Evolutionary conservation across 2,888 invertebrate species (phyloP).

Genomic region (Ephialtes manifestator): DNA sequence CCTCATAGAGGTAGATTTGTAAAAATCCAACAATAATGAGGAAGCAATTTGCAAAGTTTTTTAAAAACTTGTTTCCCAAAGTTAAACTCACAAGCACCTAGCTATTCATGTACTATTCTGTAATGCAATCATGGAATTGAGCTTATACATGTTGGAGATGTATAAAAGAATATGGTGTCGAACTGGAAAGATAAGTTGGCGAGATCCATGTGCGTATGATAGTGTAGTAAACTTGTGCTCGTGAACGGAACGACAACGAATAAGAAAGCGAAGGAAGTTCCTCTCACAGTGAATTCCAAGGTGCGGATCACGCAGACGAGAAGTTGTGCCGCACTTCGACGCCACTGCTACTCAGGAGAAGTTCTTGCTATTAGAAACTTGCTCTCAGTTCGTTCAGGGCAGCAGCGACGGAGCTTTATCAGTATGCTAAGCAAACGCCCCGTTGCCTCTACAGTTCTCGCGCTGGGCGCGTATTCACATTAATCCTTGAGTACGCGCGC

Average conservation of each 20-base stretch:
- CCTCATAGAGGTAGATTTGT: too few species aligned
- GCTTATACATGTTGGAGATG: background rate
- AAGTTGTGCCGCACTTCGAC: conserved; percentile 19
- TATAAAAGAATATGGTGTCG: background rate
- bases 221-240: background rate
- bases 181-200: background rate
- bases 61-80: background rate
- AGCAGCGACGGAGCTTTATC: conserved; percentile 61
- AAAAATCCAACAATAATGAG: too few species aligned
- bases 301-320: conserved; percentile 19
- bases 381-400: conserved; percentile 38
- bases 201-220: background rate
- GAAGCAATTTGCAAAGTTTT: too few species aligned
- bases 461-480: conserved; percentile 53
- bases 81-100: background rate
- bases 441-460: conserved; percentile 59
- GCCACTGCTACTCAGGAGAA: conserved; percentile 36
- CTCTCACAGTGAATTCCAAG: conserved; percentile 15
- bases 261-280: conserved; percentile 29
- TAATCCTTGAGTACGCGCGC: conserved; percentile 55
- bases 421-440: conserved; percentile 68
- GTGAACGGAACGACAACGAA: conserved; percentile 1
- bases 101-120: background rate
- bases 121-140: background rate
- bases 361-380: conserved; percentile 65